Evolutionary conservation across 1,140 invertebrate species (phyloP).

Genomic region (Halyomorpha halys): DNA sequence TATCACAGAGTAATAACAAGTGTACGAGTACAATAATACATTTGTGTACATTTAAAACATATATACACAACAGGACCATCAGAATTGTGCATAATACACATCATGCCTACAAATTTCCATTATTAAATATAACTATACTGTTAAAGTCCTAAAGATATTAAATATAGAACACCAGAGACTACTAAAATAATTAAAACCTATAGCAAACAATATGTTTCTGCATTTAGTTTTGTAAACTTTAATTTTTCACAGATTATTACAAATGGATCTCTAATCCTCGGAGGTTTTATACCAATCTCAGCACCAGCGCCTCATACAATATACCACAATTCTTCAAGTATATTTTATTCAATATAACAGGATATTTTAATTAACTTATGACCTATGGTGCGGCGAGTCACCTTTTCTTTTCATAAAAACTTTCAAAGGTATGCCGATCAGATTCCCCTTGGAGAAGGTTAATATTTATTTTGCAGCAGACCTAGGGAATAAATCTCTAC

Average conservation of each 20-base stretch:
- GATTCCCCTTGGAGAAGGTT: no score
- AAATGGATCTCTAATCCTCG: background rate
- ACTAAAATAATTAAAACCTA: background rate
- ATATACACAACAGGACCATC: background rate
- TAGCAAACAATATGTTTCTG: background rate
- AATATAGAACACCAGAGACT: background rate
- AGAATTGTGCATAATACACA: background rate
- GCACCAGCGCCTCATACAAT: no score
- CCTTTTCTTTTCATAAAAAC: no score
- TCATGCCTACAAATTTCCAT: background rate
- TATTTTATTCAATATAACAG: no score
- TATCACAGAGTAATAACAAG: constrained; percentile 5
- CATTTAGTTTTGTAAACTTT: background rate
- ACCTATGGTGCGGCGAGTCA: no score
- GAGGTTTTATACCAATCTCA: background rate
- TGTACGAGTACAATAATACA: background rate
- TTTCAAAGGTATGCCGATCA: no score
- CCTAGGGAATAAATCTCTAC: no score
- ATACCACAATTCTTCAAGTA: no score
- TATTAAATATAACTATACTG: background rate
- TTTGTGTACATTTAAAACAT: background rate
- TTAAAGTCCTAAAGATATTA: background rate
- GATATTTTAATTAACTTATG: no score
- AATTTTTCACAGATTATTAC: background rate
- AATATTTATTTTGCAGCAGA: no score